Evolutionary conservation across 2,888 invertebrate species (phyloP).

Genomic region (Cephus nigrinus): DNA sequence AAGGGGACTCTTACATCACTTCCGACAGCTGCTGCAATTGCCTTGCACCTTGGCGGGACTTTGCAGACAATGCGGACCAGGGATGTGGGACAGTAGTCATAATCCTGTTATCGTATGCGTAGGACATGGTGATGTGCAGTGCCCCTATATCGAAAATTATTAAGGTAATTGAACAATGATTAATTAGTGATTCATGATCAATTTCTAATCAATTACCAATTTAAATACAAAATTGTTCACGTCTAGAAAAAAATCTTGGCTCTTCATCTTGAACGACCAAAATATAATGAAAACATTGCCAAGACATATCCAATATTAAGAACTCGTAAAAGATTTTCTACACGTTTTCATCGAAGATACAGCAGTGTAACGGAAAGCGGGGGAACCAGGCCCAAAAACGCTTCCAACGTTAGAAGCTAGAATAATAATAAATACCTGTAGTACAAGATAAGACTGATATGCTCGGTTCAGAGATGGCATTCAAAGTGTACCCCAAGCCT

Average conservation of each 20-base stretch:
- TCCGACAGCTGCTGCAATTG: constrained; percentile 85
- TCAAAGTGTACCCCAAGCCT: not conserved
- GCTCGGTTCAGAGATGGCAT: constrained; percentile 5
- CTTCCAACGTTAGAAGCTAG: not conserved
- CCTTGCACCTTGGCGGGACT: constrained; percentile 91
- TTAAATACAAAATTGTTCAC: not conserved
- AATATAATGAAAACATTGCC: not conserved
- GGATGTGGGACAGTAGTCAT: constrained; percentile 95
- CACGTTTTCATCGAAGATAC: not conserved
- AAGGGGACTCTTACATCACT: constrained; percentile 89
- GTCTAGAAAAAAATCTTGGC: not conserved
- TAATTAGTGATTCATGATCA: not conserved
- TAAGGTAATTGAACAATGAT: not conserved
- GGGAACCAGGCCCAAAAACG: not conserved
- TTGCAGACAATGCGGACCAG: constrained; percentile 90
- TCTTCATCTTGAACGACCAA: not conserved
- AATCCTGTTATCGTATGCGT: constrained; percentile 87
- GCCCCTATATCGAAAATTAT: constrained; percentile 62
- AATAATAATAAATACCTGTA: constrained; percentile 20
- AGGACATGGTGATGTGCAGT: constrained; percentile 74
- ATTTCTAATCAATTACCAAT: not conserved
- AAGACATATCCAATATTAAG: not conserved
- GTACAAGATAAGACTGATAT: constrained; percentile 50
- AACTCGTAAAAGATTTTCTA: not conserved
- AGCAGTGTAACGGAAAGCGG: not conserved